phyloP scores from a whole-genome alignment of 1,140 invertebrate genomes.

The Halictus rubicundus region DNA sequence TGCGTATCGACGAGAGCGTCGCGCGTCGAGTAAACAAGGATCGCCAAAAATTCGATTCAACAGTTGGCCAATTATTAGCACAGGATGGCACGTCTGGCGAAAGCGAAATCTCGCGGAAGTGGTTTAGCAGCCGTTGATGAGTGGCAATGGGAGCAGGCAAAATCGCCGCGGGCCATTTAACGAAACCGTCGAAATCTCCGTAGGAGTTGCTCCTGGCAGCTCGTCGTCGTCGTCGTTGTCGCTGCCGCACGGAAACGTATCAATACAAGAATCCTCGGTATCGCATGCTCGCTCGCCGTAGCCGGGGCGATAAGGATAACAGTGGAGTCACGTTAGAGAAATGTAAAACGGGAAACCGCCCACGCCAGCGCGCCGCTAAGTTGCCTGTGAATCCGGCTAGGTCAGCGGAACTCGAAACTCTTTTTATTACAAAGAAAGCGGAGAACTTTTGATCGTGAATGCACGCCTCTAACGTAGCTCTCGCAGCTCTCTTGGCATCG shows the following conservation, averaged over 20 bases:
- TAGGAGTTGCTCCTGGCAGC: slow-evolving; percentile 35
- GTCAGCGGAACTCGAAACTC: neutral
- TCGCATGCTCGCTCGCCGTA: neutral
- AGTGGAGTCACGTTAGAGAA: slow-evolving; percentile 42
- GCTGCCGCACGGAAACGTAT: slow-evolving; percentile 16
- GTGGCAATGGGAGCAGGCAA: slow-evolving; percentile 39
- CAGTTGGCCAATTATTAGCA: no score
- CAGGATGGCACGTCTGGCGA: slow-evolving; percentile 6
- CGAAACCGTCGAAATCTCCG: slow-evolving; percentile 56
- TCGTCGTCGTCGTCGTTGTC: neutral
- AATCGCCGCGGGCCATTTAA: slow-evolving; percentile 53
- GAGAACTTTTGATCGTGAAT: neutral
- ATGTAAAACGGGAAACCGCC: slow-evolving; percentile 57
- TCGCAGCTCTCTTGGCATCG: neutral
- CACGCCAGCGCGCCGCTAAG: slow-evolving; percentile 23
- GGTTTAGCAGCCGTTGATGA: slow-evolving; percentile 34
- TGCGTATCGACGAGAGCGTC: no score
- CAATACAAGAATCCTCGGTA: slow-evolving; percentile 13
- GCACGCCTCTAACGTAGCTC: neutral
- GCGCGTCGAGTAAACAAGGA: no score
- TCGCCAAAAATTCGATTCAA: no score
- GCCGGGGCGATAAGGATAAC: slow-evolving; percentile 54
- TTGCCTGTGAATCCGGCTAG: slow-evolving; percentile 11
- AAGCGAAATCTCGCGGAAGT: slow-evolving; percentile 60
- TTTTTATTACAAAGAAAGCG: neutral